Evolutionary conservation across 2,113 vertebrate species (phyloP), one percentile per base, ranked within the genome.

Genomic region (Syngnathus typhle): DNA sequence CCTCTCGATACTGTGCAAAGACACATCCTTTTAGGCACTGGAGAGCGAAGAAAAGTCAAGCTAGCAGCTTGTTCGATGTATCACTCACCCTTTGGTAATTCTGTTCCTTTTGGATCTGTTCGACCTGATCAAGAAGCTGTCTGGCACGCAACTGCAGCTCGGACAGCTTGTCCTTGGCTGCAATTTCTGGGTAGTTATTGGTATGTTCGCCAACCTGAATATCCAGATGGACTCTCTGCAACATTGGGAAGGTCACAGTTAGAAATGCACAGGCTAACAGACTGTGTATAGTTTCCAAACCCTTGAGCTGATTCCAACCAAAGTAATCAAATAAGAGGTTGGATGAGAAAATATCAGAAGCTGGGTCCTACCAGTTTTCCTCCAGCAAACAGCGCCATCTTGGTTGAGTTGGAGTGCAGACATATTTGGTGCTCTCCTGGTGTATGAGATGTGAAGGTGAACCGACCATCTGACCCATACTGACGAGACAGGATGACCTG

Each of bases 21-120:
- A 32, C 5, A 7, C 6, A 7, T 27, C 12, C 0, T 44, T 32
- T 44, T 6, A 44, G 41, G 12, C 19, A 15, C 6, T 6, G n/a
- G 19, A 6, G 38, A n/a, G 19, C 10, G 3, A 39, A 52, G 19
- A 51, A 13, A 21, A n/a, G 27, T 36, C 44, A 18, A 64, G 18
- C 2, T 13, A 54, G 7, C 9, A 38, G 10, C 12, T 51, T 9
- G 7, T 3, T 63, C 32, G 1, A 64, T 18, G 27, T 21, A 49
- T 54, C 43, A 81, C 93, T 93, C 71, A 97, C 96, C 91, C 96
- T 74, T 72, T 98, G 96, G 86, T 98, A 98, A 85, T 97, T 96
- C 72, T 98, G 96, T 69, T 98, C 96, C 78, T 98, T 98, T 82
- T 98, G 95, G 82, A 98, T 95, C 88, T 98, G 95, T 51, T 98